These are phyloP conservation scores for Anolis carolinensis DNA, from an alignment of 2,113 vertebrate genomes.

Conservation along the genomic window DNA sequence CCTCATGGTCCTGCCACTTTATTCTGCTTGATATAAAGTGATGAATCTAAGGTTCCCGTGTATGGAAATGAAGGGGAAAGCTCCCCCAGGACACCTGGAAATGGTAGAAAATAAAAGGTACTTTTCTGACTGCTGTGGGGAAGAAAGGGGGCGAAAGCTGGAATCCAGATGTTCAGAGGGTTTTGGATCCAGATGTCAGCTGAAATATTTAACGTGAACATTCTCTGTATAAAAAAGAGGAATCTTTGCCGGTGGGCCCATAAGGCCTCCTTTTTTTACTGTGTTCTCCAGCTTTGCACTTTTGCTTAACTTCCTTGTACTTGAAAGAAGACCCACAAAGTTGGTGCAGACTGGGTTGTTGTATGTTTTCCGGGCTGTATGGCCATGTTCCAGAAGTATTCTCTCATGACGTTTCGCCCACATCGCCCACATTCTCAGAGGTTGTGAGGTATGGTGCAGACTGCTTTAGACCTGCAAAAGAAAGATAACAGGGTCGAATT, in stretches of 20 bases:
- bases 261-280: slow-evolving; percentile 6
- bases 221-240: slow-evolving; percentile 39
- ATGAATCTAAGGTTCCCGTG: slow-evolving; percentile 39
- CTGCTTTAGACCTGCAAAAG: background rate
- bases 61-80: slow-evolving; percentile 13
- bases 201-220: slow-evolving; percentile 59
- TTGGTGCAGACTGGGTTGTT: no score
- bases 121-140: slow-evolving; percentile 35
- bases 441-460: no score
- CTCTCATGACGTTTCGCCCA: no score
- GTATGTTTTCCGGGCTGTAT: no score
- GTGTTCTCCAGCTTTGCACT: slow-evolving; percentile 8
- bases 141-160: slow-evolving; percentile 4
- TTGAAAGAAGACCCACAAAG: background rate
- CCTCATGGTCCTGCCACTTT: slow-evolving; percentile 8
- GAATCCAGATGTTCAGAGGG: slow-evolving; percentile 49
- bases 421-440: no score
- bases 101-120: slow-evolving; percentile 38
- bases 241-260: background rate
- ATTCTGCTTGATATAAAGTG: slow-evolving; percentile 28
- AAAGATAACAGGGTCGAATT: background rate
- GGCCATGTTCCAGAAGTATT: no score
- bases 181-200: slow-evolving; percentile 54
- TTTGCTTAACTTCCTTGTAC: background rate
- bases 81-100: slow-evolving; percentile 30